Conservation (phyloP, 2,797 vertebrate genomes). For the Muscicapa comitata region DNA sequence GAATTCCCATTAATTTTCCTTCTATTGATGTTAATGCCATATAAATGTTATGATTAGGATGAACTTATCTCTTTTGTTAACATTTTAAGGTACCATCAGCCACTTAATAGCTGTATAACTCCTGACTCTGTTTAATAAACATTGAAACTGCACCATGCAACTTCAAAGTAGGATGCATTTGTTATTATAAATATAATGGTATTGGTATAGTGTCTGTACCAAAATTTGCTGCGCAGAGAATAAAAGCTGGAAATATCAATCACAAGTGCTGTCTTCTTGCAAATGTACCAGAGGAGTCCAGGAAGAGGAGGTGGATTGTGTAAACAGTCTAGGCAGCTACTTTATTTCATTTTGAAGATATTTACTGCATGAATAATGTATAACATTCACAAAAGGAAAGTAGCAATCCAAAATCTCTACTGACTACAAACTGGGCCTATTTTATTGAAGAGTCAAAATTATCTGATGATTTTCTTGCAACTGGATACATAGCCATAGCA, state of each 20-base stretch:
- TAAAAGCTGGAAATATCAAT: not conserved
- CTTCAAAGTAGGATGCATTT: not conserved
- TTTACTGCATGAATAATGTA: not conserved
- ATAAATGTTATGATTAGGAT: not conserved
- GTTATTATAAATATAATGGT: not conserved
- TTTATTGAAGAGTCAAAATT: not conserved
- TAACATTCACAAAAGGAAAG: not conserved
- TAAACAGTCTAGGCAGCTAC: not conserved
- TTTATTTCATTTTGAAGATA: constrained; percentile 24
- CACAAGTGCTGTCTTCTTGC: not conserved
- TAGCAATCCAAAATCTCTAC: not conserved
- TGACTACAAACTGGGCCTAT: not conserved
- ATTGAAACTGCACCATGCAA: rapidly evolving
- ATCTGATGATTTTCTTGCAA: not conserved
- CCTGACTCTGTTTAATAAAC: not conserved
- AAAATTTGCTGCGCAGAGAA: not conserved
- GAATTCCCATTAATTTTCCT: not conserved
- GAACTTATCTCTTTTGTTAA: not conserved
- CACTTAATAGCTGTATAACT: not conserved
- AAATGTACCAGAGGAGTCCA: not conserved
- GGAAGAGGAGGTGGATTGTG: not conserved
- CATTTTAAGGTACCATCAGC: not conserved
- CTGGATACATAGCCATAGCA: not conserved
- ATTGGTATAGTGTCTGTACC: not conserved
- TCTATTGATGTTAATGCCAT: not conserved